Percentiles rank a stretch among this genome's conserved stretches.
phyloP scores from a whole-genome alignment of 2,888 invertebrate genomes.

The Metacarcinus magister region DNA sequence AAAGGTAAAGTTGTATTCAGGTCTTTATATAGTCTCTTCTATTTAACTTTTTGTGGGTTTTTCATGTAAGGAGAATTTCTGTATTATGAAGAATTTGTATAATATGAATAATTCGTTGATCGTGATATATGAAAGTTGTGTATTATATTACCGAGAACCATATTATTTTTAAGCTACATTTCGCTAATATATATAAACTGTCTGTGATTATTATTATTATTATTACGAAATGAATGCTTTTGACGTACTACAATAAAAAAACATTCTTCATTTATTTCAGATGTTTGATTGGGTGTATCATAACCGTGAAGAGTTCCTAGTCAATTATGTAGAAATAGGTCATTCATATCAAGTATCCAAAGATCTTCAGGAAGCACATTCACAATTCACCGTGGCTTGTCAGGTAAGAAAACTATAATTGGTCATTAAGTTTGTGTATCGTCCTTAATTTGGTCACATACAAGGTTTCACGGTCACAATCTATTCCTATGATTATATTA shows the following conservation, averaged over 20 bases:
- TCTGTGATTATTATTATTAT: neutral
- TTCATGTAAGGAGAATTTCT: neutral
- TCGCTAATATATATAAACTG: neutral
- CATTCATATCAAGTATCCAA: conserved; percentile 95
- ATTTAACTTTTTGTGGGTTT: neutral
- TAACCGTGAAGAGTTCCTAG: conserved; percentile 96
- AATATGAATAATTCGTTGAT: no score
- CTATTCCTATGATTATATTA: no score
- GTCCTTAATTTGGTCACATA: neutral
- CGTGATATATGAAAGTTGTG: neutral
- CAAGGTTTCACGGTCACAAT: no score
- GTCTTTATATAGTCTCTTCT: neutral
- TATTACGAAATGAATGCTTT: neutral
- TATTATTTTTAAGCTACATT: neutral
- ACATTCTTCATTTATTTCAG: conserved; percentile 85
- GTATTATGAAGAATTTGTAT: neutral
- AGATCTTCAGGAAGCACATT: conserved; percentile 96
- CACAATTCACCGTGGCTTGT: conserved; percentile 94
- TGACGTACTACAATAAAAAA: neutral
- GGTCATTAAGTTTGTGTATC: neutral
- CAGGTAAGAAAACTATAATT: conserved; percentile 87
- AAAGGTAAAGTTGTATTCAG: conserved; percentile 87
- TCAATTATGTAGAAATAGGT: conserved; percentile 98
- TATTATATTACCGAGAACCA: neutral
- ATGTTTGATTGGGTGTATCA: conserved; percentile 99